Evolutionary conservation across 1,140 invertebrate species (phyloP).

Genomic region (Harpegnathos saltator): DNA sequence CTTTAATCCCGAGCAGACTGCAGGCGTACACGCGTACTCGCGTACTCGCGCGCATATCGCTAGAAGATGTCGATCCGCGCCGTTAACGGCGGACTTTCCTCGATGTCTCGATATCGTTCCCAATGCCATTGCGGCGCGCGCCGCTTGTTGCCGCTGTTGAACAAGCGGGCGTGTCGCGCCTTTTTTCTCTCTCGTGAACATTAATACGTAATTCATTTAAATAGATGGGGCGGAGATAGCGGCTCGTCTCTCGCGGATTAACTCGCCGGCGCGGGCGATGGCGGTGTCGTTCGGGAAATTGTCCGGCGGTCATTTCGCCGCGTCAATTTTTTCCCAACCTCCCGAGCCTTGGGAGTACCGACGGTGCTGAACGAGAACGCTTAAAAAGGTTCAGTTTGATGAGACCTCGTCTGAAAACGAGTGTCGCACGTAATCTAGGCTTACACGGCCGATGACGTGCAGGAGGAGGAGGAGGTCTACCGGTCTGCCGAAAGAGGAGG

Average conservation of each 20-base stretch:
- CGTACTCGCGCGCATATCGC: constrained; percentile 16
- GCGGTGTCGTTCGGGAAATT: constrained; percentile 17
- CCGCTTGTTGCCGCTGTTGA: constrained; percentile 10
- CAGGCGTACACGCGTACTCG: constrained; percentile 2
- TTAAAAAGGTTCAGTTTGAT: constrained; percentile 9
- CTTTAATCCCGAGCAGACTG: too few species aligned
- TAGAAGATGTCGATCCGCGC: constrained; percentile 15
- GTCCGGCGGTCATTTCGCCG: neutral
- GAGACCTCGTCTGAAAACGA: neutral
- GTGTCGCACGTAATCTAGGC: neutral
- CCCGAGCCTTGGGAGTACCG: neutral
- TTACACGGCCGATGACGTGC: neutral
- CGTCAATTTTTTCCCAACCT: constrained; percentile 15
- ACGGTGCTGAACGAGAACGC: neutral
- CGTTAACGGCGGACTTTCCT: constrained; percentile 40
- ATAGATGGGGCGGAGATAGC: neutral
- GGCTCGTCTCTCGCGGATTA: neutral
- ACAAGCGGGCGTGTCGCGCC: neutral
- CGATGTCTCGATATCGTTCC: constrained; percentile 11
- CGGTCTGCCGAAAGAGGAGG: too few species aligned
- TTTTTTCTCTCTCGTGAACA: too few species aligned
- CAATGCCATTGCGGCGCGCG: neutral
- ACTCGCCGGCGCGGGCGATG: constrained; percentile 20
- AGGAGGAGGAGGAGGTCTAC: too few species aligned
- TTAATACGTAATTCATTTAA: constrained; percentile 10